Conservation (phyloP, 2,888 invertebrate species). For the Nomada goodeniana region DNA sequence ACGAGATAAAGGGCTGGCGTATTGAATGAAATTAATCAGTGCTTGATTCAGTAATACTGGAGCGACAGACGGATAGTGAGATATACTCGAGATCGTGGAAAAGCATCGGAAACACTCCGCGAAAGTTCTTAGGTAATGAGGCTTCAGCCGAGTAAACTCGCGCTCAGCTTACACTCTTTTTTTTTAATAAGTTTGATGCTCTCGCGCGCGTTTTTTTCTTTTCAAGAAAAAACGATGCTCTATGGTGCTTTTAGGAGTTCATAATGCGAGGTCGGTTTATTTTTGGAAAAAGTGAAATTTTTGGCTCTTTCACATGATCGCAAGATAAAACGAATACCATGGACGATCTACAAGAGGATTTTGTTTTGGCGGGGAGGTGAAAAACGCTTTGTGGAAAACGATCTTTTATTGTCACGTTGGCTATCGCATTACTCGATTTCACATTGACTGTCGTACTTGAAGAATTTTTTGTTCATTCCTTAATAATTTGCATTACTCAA, state of each 20-base stretch:
- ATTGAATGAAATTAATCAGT: slow-evolving; percentile 22
- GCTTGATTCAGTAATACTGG: neutral
- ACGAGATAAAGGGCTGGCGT: neutral
- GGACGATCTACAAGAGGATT: neutral
- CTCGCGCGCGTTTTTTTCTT: neutral
- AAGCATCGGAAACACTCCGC: slow-evolving; percentile 31
- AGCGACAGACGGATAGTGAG: neutral
- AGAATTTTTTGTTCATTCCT: too few relatives aligned
- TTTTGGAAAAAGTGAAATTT: neutral
- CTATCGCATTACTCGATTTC: neutral
- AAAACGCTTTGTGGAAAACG: neutral
- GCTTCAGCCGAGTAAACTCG: slow-evolving; percentile 16
- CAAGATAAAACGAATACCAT: neutral
- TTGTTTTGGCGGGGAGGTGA: too few relatives aligned
- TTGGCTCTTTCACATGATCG: neutral
- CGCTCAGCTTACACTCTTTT: neutral
- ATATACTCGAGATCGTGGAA: slow-evolving; percentile 27
- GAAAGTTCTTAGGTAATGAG: slow-evolving; percentile 32
- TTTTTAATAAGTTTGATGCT: neutral
- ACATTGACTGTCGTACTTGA: neutral
- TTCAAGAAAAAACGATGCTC: neutral
- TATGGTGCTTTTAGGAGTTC: slow-evolving; percentile 5
- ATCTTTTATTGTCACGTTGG: too few relatives aligned
- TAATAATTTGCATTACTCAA: too few relatives aligned
- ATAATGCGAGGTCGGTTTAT: slow-evolving; percentile 3